Conservation (phyloP, 2,888 invertebrate species). For the Noctua janthina region DNA sequence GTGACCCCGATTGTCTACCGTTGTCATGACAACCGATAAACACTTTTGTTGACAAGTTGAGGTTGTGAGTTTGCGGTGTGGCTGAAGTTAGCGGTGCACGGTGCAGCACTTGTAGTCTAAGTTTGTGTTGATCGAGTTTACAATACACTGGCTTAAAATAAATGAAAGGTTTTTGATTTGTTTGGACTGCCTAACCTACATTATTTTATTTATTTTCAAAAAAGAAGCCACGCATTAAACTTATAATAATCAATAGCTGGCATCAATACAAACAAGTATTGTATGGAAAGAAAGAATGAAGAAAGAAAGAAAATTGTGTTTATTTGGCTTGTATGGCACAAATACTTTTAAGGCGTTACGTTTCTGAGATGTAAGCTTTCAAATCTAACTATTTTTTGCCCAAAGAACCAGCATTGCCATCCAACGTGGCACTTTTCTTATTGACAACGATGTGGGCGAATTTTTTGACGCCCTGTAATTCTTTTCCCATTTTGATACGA, state of each 20-base stretch:
- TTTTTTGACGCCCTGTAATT: no score
- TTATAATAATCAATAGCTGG: neutral
- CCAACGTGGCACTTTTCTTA: no score
- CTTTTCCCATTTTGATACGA: no score
- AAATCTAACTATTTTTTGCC: no score
- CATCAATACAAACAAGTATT: neutral
- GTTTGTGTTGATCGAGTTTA: neutral
- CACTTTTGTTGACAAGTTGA: conserved; percentile 10
- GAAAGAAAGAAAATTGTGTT: no score
- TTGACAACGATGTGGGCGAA: no score
- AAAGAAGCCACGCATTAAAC: neutral
- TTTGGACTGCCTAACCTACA: neutral
- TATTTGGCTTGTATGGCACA: neutral
- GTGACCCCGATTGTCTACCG: conserved; percentile 34
- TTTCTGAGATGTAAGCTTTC: neutral
- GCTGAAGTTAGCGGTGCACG: no score
- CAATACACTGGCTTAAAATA: neutral
- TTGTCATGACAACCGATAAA: conserved; percentile 38
- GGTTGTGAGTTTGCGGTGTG: neutral
- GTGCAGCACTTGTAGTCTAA: neutral
- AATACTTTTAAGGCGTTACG: neutral
- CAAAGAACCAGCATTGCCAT: no score
- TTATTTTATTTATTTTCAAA: neutral
- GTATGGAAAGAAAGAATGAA: no score
- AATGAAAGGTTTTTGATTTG: neutral